Percentiles rank a stretch among this genome's conserved stretches.
These are phyloP conservation scores for Cavia porcellus DNA, from an alignment of 2,113 vertebrate genomes.

Conservation along the genomic window DNA sequence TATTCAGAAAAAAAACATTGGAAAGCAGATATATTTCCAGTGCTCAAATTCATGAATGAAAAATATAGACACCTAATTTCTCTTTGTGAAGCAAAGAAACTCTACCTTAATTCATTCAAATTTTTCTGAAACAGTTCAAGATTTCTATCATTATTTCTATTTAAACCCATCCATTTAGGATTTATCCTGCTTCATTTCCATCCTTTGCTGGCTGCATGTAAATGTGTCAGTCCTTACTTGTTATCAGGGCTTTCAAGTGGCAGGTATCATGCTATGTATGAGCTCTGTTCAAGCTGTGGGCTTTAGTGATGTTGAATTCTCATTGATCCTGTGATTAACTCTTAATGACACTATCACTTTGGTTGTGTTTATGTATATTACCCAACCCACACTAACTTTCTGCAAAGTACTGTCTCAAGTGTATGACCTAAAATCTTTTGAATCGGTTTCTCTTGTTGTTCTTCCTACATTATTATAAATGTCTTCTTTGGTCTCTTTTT, in stretches of 20 bases:
- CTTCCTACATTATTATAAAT: background rate
- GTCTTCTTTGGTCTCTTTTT: background rate
- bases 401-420: background rate
- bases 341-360: background rate
- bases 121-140: background rate
- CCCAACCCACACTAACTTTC: background rate
- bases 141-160: background rate
- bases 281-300: background rate
- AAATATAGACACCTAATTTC: background rate
- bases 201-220: background rate
- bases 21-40: background rate
- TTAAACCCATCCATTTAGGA: background rate
- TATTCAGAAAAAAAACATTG: background rate
- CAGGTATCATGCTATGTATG: background rate
- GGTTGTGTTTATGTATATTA: background rate
- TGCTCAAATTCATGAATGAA: background rate
- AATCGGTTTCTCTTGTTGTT: background rate
- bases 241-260: background rate
- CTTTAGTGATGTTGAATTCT: background rate
- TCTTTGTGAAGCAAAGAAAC: background rate
- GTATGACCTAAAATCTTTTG: background rate
- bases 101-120: background rate
- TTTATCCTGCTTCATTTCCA: background rate
- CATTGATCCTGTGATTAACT: background rate
- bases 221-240: background rate